These are phyloP conservation scores for Lasioglossum villosulum DNA, from an alignment of 2,888 invertebrate genomes.

Conservation along the genomic window DNA sequence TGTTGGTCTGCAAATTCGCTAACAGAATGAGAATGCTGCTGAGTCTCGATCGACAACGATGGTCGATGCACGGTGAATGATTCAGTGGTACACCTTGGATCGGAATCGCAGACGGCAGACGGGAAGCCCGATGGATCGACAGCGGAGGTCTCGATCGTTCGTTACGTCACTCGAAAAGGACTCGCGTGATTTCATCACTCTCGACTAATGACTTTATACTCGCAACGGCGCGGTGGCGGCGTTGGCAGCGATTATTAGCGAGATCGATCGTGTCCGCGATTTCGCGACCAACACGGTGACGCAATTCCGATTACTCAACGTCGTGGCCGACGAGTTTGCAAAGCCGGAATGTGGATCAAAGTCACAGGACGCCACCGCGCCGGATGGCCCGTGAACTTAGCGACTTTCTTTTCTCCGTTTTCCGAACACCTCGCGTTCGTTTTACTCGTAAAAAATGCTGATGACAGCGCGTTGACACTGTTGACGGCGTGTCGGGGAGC, in stretches of 20 bases:
- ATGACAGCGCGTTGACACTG: conserved; percentile 29
- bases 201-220: conserved; percentile 32
- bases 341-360: conserved; percentile 52
- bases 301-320: conserved; percentile 48
- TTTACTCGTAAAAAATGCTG: conserved; percentile 12
- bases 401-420: background rate
- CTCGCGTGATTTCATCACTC: conserved; percentile 20
- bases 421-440: background rate
- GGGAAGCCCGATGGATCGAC: conserved; percentile 16
- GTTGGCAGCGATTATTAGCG: conserved; percentile 45
- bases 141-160: conserved; percentile 20
- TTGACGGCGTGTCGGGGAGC: conserved; percentile 22
- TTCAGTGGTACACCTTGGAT: conserved; percentile 9
- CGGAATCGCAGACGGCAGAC: background rate
- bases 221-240: conserved; percentile 9
- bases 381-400: conserved; percentile 62
- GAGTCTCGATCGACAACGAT: background rate
- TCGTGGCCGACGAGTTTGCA: conserved; percentile 9
- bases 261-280: conserved; percentile 47
- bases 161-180: conserved; percentile 39
- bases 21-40: background rate
- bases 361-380: conserved; percentile 32
- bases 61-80: background rate
- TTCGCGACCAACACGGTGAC: conserved; percentile 35
- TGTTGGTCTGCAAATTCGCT: background rate